Conservation (phyloP, 2,113 vertebrate genomes). For the Scytalopus superciliaris region DNA sequence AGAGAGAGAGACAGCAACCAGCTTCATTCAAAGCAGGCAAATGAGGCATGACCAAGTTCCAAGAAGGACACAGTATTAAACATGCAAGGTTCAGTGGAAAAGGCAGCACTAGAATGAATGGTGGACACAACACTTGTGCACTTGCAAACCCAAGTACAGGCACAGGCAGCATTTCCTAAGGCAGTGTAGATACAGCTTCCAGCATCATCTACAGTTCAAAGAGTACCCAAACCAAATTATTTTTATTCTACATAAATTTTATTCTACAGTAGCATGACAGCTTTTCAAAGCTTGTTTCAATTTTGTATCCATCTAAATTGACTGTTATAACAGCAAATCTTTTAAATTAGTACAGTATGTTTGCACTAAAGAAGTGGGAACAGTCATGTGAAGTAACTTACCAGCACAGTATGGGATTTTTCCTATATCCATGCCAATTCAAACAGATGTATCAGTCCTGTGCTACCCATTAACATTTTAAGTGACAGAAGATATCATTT, state of each 20-base stretch:
- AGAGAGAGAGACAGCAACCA: background rate
- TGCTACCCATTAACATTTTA: conserved; percentile 26
- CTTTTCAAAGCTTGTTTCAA: background rate
- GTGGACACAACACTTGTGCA: background rate
- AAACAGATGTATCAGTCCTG: conserved; percentile 13
- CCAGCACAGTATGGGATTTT: background rate
- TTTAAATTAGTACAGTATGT: background rate
- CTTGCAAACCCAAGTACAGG: background rate
- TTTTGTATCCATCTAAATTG: background rate
- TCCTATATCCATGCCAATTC: background rate
- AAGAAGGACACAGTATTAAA: accelerated
- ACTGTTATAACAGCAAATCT: background rate
- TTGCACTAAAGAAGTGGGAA: background rate
- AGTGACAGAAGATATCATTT: background rate
- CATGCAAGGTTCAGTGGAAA: background rate
- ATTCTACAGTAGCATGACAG: background rate
- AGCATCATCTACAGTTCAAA: background rate
- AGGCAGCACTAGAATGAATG: background rate
- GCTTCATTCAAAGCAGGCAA: background rate
- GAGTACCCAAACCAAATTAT: background rate
- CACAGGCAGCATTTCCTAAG: background rate
- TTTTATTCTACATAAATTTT: background rate
- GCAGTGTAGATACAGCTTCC: background rate
- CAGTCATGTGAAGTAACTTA: background rate
- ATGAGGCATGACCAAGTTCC: background rate